Evolutionary conservation across 2,888 invertebrate genomes (phyloP).

Genomic region (Noctua comes): DNA sequence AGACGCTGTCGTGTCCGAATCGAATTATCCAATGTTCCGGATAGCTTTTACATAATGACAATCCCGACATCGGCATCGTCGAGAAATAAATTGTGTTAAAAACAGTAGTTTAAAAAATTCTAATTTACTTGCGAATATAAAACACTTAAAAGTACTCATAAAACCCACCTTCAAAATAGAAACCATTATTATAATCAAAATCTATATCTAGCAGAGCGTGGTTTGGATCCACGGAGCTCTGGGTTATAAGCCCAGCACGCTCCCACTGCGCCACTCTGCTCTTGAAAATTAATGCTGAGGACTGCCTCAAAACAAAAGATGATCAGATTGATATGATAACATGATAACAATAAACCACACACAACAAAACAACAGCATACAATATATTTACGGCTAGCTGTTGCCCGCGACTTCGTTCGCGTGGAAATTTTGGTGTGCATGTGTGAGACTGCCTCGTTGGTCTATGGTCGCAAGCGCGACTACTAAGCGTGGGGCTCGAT

Average conservation of each 20-base stretch:
- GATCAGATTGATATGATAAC: neutral
- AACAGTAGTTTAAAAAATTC: too few species aligned
- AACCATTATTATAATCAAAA: neutral
- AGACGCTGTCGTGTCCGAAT: neutral
- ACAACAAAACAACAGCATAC: neutral
- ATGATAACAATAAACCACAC: neutral
- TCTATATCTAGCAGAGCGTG: constrained; percentile 92
- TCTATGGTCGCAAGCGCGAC: too few species aligned
- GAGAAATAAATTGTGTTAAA: too few species aligned
- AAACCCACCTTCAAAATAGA: neutral
- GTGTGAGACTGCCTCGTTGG: too few species aligned
- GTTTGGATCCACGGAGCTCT: constrained; percentile 97
- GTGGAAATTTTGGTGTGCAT: too few species aligned
- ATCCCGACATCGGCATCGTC: too few species aligned
- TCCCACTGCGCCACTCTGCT: constrained; percentile 96
- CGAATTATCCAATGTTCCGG: too few species aligned
- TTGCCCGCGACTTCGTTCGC: too few species aligned
- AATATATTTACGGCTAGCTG: neutral
- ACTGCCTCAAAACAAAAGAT: neutral
- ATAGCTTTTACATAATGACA: too few species aligned
- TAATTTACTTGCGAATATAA: too few species aligned
- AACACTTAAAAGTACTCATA: too few species aligned
- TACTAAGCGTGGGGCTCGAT: too few species aligned
- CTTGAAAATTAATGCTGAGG: constrained; percentile 38
- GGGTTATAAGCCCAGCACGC: constrained; percentile 96